Conservation (phyloP, 2,113 vertebrate species). For the Larimichthys crocea region DNA sequence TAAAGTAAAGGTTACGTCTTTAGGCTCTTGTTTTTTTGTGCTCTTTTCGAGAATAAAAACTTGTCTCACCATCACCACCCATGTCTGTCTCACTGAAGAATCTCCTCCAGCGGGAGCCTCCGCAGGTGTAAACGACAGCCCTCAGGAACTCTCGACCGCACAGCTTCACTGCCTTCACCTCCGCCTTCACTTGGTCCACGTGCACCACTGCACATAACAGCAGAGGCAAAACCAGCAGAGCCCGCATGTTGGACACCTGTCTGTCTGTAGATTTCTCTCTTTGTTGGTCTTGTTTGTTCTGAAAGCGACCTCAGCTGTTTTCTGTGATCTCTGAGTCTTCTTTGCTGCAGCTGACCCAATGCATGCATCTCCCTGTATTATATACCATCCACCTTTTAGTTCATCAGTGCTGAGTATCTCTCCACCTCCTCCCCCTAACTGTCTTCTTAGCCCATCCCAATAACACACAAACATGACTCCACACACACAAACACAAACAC, state of each 20-base stretch:
- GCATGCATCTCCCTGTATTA: constrained; percentile 22
- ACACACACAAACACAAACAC: constrained; percentile 13
- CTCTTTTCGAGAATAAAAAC: not conserved
- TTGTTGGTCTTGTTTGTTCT: not conserved
- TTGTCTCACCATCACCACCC: constrained; percentile 83
- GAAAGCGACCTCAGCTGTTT: constrained; percentile 2
- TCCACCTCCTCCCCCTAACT: constrained; percentile 46
- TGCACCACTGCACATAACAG: constrained; percentile 73
- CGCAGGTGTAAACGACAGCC: constrained; percentile 91
- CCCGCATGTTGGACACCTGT: constrained; percentile 71
- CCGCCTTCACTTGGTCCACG: constrained; percentile 50
- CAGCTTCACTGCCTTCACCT: constrained; percentile 83
- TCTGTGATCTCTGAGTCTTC: not conserved
- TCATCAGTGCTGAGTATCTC: constrained; percentile 27
- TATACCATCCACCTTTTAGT: constrained; percentile 56
- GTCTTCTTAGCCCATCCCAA: constrained; percentile 55
- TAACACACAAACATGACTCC: constrained; percentile 26
- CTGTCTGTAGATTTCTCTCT: not conserved
- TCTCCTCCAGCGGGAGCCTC: constrained; percentile 91
- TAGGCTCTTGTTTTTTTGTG: not conserved
- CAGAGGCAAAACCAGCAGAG: constrained; percentile 71
- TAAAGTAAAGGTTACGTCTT: too few relatives aligned
- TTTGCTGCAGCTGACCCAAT: not conserved
- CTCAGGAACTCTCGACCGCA: constrained; percentile 89
- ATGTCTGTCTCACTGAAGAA: constrained; percentile 57